Conservation (phyloP, 2,797 vertebrate genomes). For the Smutsia gigantea region DNA sequence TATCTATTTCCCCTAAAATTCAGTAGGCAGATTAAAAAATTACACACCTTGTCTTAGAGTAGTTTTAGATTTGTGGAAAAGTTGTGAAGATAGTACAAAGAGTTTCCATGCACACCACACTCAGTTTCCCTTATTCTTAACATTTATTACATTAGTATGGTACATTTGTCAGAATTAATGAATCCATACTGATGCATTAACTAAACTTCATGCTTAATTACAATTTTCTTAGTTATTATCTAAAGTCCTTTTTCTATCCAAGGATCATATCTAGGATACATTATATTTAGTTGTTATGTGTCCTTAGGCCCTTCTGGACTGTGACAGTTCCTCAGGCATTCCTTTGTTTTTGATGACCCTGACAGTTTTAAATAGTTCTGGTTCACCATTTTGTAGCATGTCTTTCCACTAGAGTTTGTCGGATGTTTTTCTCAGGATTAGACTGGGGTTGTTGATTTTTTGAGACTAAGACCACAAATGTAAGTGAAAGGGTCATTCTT, state of each 20-base stretch:
- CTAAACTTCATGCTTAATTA: background rate
- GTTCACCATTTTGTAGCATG: background rate
- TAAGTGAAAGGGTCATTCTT: background rate
- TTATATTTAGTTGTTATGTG: background rate
- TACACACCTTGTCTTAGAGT: background rate
- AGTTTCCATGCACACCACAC: background rate
- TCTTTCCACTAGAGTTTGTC: background rate
- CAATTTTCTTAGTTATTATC: background rate
- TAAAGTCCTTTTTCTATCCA: background rate
- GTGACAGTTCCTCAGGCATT: background rate
- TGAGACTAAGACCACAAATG: background rate
- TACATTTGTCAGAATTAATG: background rate
- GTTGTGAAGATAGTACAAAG: background rate
- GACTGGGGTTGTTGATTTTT: background rate
- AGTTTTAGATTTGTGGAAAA: background rate
- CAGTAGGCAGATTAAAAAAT: background rate
- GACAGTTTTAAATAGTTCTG: background rate
- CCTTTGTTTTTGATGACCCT: background rate
- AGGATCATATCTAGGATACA: background rate
- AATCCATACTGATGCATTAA: background rate
- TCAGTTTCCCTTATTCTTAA: background rate
- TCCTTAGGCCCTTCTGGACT: background rate
- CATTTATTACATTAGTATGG: background rate
- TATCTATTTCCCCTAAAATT: background rate
- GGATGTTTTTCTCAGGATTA: constrained; percentile 5